Percentiles rank a stretch among this genome's conserved stretches.
phyloP scores from a whole-genome alignment of 2,113 vertebrate genomes.

The Salminus brasiliensis region DNA sequence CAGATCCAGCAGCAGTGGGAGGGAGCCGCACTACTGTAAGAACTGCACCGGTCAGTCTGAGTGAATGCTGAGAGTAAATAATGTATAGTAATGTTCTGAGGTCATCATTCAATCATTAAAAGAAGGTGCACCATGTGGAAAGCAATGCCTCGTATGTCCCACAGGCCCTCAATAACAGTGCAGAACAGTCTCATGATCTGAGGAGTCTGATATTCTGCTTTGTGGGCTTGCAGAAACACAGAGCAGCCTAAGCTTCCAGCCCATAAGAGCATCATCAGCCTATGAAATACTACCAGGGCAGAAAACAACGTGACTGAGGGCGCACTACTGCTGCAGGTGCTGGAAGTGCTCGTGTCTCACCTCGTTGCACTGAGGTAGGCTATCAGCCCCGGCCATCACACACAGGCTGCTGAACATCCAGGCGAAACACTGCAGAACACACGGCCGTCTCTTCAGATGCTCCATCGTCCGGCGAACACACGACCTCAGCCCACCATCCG shows the following conservation, averaged over 20 bases:
- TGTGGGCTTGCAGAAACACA: no score
- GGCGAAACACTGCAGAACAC: neutral
- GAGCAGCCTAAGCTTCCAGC: no score
- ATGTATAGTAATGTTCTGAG: no score
- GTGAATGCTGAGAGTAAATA: neutral
- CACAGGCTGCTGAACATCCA: constrained; percentile 12
- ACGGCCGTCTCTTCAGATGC: constrained; percentile 1
- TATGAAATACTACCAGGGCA: neutral
- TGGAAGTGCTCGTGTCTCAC: constrained; percentile 22
- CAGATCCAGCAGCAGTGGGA: neutral
- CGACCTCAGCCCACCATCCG: constrained; percentile 9
- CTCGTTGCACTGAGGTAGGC: constrained; percentile 39
- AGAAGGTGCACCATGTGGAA: neutral
- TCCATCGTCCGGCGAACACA: constrained; percentile 27
- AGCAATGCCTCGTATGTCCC: neutral
- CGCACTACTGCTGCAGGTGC: constrained; percentile 4
- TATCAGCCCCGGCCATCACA: neutral
- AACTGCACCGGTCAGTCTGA: neutral
- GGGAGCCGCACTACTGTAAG: neutral
- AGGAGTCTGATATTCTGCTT: no score
- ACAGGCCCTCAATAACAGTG: neutral
- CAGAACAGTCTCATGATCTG: no score
- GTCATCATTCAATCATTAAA: no score
- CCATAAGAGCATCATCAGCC: no score
- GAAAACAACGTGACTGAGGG: neutral